Percentiles rank a stretch among this genome's conserved stretches.
Evolutionary conservation across 2,113 vertebrate genomes (phyloP).

Genomic region (Ceuthmochares aereus): DNA sequence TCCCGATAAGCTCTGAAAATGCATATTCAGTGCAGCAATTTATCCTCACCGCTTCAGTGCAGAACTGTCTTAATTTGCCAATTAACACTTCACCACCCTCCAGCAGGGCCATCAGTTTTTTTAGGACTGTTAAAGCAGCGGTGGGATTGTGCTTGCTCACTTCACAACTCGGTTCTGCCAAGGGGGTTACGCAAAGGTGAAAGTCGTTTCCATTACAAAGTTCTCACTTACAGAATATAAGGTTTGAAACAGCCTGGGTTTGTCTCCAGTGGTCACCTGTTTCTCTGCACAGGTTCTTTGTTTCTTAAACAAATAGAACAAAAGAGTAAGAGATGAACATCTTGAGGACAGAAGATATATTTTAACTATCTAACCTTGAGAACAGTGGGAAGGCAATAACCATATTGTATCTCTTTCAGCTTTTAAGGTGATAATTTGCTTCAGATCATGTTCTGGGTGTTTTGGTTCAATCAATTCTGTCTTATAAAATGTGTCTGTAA

Average conservation of each 20-base stretch:
- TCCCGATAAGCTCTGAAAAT: not conserved
- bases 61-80: slow-evolving; percentile 1
- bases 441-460: not conserved
- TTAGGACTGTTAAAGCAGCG: not conserved
- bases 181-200: not conserved
- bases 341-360: not conserved
- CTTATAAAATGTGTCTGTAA: not conserved
- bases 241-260: not conserved
- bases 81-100: slow-evolving; percentile 34
- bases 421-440: not conserved
- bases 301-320: not conserved
- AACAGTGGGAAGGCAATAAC: not conserved
- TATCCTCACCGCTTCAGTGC: not conserved
- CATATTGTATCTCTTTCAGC: not conserved
- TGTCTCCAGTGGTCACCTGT: not conserved
- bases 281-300: not conserved
- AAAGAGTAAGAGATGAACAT: not conserved
- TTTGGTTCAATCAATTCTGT: not conserved
- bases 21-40: slow-evolving; percentile 8
- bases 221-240: not conserved
- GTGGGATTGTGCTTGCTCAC: not conserved
- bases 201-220: not conserved
- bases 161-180: not conserved
- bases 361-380: not conserved
- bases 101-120: not conserved